These are phyloP conservation scores for Pseudomyrmex pallidus DNA, from an alignment of 1,140 invertebrate species.

Conservation along the genomic window DNA sequence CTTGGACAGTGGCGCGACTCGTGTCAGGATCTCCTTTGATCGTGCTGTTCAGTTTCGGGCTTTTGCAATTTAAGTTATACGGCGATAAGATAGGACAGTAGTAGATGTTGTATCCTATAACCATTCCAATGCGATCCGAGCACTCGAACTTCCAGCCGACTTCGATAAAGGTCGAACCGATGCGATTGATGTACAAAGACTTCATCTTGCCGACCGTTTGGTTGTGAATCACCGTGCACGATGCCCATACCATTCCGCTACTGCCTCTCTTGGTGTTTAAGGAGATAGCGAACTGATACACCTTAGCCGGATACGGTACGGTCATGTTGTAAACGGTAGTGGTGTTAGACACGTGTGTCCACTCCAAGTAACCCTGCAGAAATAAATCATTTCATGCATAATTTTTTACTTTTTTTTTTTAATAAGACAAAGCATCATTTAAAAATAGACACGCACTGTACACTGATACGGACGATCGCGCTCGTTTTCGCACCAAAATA, in stretches of 20 bases:
- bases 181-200: conserved; percentile 87
- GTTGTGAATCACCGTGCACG: conserved; percentile 90
- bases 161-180: conserved; percentile 87
- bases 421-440: too few species aligned
- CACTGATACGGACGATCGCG: too few species aligned
- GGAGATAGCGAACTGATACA: conserved; percentile 90
- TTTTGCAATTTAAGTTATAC: conserved; percentile 84
- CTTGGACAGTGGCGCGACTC: conserved; percentile 80
- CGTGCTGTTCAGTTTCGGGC: conserved; percentile 82
- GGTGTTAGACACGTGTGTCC: conserved; percentile 85
- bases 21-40: conserved; percentile 83
- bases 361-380: conserved; percentile 86
- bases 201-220: conserved; percentile 89
- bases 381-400: conserved; percentile 76
- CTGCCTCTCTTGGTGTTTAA: conserved; percentile 88
- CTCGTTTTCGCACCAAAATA: too few species aligned
- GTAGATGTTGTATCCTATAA: conserved; percentile 88
- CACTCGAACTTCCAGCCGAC: conserved; percentile 90
- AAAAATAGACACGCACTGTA: too few species aligned
- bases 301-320: conserved; percentile 83
- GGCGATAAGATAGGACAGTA: conserved; percentile 89
- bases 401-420: too few species aligned
- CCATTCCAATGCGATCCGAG: conserved; percentile 88
- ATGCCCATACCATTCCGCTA: conserved; percentile 92
- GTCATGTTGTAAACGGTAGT: conserved; percentile 85